phyloP scores from a whole-genome alignment of 1,140 invertebrate species.

The Panagrolaimus sp. region DNA sequence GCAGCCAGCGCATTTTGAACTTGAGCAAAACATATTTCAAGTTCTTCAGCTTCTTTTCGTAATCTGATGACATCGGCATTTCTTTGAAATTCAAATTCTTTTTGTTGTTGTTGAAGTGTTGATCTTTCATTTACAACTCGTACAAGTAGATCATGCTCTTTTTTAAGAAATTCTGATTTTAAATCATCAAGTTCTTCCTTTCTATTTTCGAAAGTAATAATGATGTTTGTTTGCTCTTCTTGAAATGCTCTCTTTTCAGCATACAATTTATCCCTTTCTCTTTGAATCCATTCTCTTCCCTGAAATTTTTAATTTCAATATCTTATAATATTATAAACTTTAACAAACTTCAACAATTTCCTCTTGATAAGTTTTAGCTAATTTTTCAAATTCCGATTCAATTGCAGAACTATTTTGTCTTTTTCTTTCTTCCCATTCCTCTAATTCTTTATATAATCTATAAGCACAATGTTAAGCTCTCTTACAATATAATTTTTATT shows the following conservation, averaged over 20 bases:
- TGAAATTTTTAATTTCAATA: conserved; percentile 2
- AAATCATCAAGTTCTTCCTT: conserved; percentile 36
- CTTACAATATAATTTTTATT: conserved; percentile 4
- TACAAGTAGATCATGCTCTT: conserved; percentile 41
- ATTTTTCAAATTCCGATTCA: conserved; percentile 33
- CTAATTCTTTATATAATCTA: conserved; percentile 25
- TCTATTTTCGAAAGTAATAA: conserved; percentile 33
- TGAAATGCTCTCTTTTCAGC: conserved; percentile 38
- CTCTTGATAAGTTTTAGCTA: conserved; percentile 26
- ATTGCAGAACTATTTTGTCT: conserved; percentile 20
- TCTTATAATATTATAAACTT: neutral
- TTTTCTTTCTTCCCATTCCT: conserved; percentile 18
- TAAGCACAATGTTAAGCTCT: neutral
- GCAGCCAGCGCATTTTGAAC: conserved; percentile 31
- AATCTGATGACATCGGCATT: conserved; percentile 42
- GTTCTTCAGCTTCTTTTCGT: conserved; percentile 28
- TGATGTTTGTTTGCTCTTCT: conserved; percentile 36
- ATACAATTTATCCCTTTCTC: conserved; percentile 24
- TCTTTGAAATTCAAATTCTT: conserved; percentile 36
- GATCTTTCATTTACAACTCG: conserved; percentile 39
- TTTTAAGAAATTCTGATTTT: conserved; percentile 35
- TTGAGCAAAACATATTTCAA: conserved; percentile 18
- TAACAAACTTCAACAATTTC: conserved; percentile 30
- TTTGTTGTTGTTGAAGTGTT: conserved; percentile 27
- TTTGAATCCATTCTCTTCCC: conserved; percentile 39